phyloP scores from a whole-genome alignment of 2,888 invertebrate species.

The Rhingia rostrata region DNA sequence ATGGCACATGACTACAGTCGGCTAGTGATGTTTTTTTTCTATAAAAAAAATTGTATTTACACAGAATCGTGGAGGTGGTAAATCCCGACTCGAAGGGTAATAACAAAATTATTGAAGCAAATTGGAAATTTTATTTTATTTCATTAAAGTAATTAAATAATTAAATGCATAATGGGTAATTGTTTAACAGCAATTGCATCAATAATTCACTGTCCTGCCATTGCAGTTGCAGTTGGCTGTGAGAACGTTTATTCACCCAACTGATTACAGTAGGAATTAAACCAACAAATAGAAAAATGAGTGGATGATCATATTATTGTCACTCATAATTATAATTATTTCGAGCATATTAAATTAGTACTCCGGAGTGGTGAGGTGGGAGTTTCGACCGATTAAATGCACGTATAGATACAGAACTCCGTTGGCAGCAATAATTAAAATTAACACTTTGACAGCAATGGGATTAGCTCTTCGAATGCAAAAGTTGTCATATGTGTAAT shows the following conservation, averaged over 20 bases:
- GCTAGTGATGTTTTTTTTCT: neutral
- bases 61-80: neutral
- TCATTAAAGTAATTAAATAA: conserved; percentile 64
- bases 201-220: conserved; percentile 46
- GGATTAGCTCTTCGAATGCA: too few relatives aligned
- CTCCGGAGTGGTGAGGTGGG: neutral
- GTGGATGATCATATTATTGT: conserved; percentile 37
- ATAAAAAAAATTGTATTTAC: conserved; percentile 4
- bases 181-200: conserved; percentile 60
- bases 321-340: conserved; percentile 37
- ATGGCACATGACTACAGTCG: neutral
- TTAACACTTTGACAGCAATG: too few relatives aligned
- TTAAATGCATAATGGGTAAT: conserved; percentile 59
- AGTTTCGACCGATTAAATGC: too few relatives aligned
- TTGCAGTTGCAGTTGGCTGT: neutral
- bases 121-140: conserved; percentile 67
- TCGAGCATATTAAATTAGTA: conserved; percentile 36
- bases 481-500: too few relatives aligned
- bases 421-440: too few relatives aligned
- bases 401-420: too few relatives aligned
- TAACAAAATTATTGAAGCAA: conserved; percentile 60
- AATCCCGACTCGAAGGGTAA: conserved; percentile 7
- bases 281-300: neutral
- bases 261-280: neutral
- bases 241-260: neutral